Evolutionary conservation across 2,797 vertebrate genomes (phyloP).

Genomic region (Cirrhinus molitorella): DNA sequence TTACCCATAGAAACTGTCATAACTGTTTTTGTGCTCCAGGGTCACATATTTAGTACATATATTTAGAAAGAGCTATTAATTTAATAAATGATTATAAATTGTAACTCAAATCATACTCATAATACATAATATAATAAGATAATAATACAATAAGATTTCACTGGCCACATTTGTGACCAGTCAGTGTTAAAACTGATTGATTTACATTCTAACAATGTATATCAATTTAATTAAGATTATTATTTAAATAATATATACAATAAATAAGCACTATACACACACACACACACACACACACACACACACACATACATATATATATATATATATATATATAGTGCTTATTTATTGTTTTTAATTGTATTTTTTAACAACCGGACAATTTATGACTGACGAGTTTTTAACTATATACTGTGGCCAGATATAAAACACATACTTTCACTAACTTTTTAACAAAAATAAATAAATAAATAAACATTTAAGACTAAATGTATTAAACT

Average conservation of each 20-base stretch:
- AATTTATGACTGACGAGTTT: background rate
- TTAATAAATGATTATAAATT: background rate
- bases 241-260: too few species aligned
- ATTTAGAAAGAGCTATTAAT: background rate
- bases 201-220: background rate
- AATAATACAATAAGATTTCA: background rate
- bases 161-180: background rate
- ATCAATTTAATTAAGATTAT: background rate
- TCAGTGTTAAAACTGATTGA: too few species aligned
- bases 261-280: too few species aligned
- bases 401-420: background rate
- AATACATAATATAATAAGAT: too few species aligned
- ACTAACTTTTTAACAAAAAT: background rate
- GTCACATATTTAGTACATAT: background rate
- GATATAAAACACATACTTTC: background rate
- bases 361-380: background rate
- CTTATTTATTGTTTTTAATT: background rate
- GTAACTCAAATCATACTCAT: background rate
- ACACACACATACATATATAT: too few species aligned
- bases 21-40: too few species aligned
- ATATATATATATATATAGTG: background rate
- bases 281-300: too few species aligned
- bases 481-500: background rate
- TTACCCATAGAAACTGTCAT: too few species aligned
- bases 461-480: background rate